Base-by-base conservation (phyloP, 2,888 invertebrate species). In the Caenorhabditis sp. region DNA sequence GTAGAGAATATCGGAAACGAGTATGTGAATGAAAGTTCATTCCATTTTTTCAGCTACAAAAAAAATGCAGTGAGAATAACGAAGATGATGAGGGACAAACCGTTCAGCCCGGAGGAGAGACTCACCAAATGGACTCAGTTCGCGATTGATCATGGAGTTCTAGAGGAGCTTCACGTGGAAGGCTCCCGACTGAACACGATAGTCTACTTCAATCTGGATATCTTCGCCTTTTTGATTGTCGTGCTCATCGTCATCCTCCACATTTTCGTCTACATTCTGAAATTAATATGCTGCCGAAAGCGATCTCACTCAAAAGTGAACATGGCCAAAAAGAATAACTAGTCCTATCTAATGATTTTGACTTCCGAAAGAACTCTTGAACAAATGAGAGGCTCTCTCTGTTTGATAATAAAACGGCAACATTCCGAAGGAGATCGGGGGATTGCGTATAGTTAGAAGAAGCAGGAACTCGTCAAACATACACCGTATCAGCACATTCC, bases 131-230 rank as follows among this genome's bases (percentile, higher is more conserved):
- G 83, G 83, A 83, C 83, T 13, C 68, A 73, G 56, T 84, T 82
- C 55, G 83, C 80, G 17, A 70, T 81, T 41, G 65, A 79, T 1
- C 59, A 83, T 55, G 84, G 84, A 24, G 81, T 82, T n/a, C 63
- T 84, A 2, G 80, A 80, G 26, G 80, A 81, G 32, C 66, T 84
- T 5, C 77, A 80, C 37, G 73, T 83, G 43, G 76, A 83, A 63
- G 84, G 84, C 17, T 71, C 80, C 6, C 50, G 76, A 20, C 27
- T 84, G 30, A 80, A 80, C 50, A 63, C 79, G 17, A 79, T 84
- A 26, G 74, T 82, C n/a, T 84, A 84, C 53, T 84, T 80, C 68
- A 83, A 82, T 70, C 39, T 84, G 9, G 84, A 84, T 45, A 78
- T 84, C 26, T 56, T 84, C 8, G 63, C 65, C 15, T 68, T 68